Base-by-base conservation (phyloP, 1,140 invertebrate species). In the Drosophila sucinea region DNA sequence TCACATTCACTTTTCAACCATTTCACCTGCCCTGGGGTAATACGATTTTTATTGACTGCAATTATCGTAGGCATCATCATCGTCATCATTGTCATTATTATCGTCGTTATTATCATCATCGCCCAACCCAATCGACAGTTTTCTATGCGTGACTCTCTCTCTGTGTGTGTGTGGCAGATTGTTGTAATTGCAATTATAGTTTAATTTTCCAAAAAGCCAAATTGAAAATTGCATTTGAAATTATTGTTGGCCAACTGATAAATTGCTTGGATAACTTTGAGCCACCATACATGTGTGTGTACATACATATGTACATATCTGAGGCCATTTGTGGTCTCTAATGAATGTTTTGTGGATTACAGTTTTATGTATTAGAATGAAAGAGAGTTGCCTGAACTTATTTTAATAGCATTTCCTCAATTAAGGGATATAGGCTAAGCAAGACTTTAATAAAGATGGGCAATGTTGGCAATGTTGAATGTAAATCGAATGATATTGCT, bases 21-120 rank as follows among this genome's bases (percentile, higher is more conserved):
- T 40, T 73, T 69, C 64, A 66, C 54, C 72, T 63, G 67, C 32
- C 60, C 47, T 4, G 7, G 54, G 51, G 69, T 84, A 81, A 86
- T 86, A 75, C 66, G 67, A 58, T 60, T 85, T 86, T 85, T 79
- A 85, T 85, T 85, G 68, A 86, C 72, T 81, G 61, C 66, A 87
- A 87, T 87, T 76, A 87, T 76, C 79, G 69, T 74, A 57, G 67
- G 33, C 54, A 54, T 25, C 60, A 73, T 27, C 41, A 60, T 35
- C 27, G 23, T 23, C 3, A 61, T 30, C 25, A 8, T 47, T 7
- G n/a, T 51, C 17, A 23, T 38, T 68, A 57, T 69, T 41, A 54
- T 69, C 60, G 66, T 70, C 58, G 38, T 60, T 58, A 30, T 33
- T 30, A 58, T 68, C 25, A 23, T 32, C 58, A 29, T n/a, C 4